phyloP scores from a whole-genome alignment of 2,113 vertebrate species.

The Istiophorus platypterus region DNA sequence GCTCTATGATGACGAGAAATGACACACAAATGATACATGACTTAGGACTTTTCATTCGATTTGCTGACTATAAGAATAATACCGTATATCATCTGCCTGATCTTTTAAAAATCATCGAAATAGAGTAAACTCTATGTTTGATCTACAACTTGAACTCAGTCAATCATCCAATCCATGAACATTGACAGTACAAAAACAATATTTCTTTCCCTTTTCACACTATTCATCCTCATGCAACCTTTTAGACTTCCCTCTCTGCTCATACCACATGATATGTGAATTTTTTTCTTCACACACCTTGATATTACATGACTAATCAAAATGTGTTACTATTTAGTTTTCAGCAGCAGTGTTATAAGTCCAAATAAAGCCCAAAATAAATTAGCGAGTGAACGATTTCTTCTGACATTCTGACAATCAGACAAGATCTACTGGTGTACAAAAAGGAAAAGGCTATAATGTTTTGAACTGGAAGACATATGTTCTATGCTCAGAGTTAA shows the following conservation, averaged over 20 bases:
- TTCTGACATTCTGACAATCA: not conserved
- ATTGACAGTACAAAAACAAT: too few relatives aligned
- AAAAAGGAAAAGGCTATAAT: not conserved
- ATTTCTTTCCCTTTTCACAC: not conserved
- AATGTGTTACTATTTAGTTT: not conserved
- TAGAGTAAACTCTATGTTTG: too few relatives aligned
- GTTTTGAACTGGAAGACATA: not conserved
- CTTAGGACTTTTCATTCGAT: too few relatives aligned
- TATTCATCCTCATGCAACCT: not conserved
- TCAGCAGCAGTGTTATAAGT: not conserved
- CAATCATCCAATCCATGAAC: too few relatives aligned
- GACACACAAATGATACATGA: too few relatives aligned
- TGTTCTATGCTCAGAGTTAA: not conserved
- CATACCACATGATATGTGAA: not conserved
- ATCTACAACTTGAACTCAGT: too few relatives aligned
- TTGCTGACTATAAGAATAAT: too few relatives aligned
- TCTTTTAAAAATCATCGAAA: too few relatives aligned
- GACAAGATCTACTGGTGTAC: not conserved
- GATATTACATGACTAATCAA: not conserved
- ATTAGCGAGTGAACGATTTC: not conserved
- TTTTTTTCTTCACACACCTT: not conserved
- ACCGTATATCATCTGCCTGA: too few relatives aligned
- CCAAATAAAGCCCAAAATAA: not conserved
- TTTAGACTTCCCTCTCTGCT: not conserved
- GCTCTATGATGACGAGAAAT: too few relatives aligned